Base-by-base conservation (phyloP, 2,113 vertebrate species). In the Thamnaconus septentrionalis region DNA sequence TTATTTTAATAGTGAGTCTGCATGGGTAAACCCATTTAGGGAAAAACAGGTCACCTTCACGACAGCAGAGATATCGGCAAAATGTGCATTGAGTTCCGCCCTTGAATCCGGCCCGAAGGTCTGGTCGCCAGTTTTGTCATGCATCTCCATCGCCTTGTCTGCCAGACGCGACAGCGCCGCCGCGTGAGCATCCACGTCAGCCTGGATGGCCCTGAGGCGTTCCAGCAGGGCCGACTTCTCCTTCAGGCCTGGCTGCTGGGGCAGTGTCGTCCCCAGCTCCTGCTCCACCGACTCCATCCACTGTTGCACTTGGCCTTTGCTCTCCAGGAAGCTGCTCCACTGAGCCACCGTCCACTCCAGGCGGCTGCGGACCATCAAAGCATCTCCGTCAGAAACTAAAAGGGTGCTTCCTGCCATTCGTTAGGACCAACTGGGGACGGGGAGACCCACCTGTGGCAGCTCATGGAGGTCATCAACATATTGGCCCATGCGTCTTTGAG, bases 261-360 rank as follows among this genome's bases (percentile, higher is more conserved):
- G 93, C 62, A 96, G 76, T 45, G 92, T 90, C 75, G 93, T 88
- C 6, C 92, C 93, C 11, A 96, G 68, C 76, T 94, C 91, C 61
- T 93, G 91, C 83, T 96, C 94, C 82, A 93, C 53, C 0, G 89
- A 92, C 69, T 98, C 96, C 91, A 98, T 92, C 96, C 96, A 98
- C 80, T 96, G 94, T 61, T 95, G 94, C 80, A 98, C 63, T 54
- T 96, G 96, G 41, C 54, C 86, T 80, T 92, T 95, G 58, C 83
- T 93, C 63, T 98, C 96, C 68, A 92, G 83, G 67, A 93, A 95
- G 66, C 92, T 92, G 82, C 87, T 93, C 97, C 97, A 99, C 81
- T 96, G 93, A 71, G 85, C 80, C 78, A 97, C 89, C 5, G 95
- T 92, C 90, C 93, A 93, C 82, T 98, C 96, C 64, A 99, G 89